These are phyloP conservation scores for Andrena haemorrhoa DNA, from an alignment of 2,888 invertebrate genomes.

Conservation along the genomic window DNA sequence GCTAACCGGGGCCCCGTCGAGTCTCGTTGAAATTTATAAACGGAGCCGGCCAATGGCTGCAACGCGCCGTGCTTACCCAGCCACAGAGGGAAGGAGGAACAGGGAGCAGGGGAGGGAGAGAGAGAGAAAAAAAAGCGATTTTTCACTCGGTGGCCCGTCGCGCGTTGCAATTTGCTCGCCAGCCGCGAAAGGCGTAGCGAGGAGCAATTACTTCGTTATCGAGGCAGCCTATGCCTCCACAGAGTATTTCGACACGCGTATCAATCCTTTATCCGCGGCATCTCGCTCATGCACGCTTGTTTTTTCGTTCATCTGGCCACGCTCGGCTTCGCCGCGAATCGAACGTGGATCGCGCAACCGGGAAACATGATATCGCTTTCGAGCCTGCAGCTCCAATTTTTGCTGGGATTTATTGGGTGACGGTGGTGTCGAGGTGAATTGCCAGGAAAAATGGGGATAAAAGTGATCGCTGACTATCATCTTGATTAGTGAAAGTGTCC, in stretches of 20 bases:
- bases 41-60: not conserved
- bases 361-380: too few relatives aligned
- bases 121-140: not conserved
- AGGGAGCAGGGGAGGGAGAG: not conserved
- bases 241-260: constrained; percentile 12
- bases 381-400: not conserved
- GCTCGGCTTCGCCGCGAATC: not conserved
- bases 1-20: not conserved
- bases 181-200: not conserved
- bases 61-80: not conserved
- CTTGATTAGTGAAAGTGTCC: too few relatives aligned
- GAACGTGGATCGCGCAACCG: not conserved
- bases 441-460: too few relatives aligned
- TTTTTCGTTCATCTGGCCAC: not conserved
- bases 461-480: too few relatives aligned
- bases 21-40: constrained; percentile 11
- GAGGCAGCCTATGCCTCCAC: not conserved
- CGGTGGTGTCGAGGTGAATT: too few relatives aligned
- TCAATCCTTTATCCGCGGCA: not conserved
- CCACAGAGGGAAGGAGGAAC: not conserved
- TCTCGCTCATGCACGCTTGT: constrained; percentile 1
- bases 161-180: not conserved
- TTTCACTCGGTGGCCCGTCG: constrained; percentile 6
- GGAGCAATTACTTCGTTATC: constrained; percentile 13
- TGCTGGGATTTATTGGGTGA: not conserved